These are phyloP conservation scores for Seriola rivoliana DNA, from an alignment of 2,113 vertebrate species.

Conservation along the genomic window DNA sequence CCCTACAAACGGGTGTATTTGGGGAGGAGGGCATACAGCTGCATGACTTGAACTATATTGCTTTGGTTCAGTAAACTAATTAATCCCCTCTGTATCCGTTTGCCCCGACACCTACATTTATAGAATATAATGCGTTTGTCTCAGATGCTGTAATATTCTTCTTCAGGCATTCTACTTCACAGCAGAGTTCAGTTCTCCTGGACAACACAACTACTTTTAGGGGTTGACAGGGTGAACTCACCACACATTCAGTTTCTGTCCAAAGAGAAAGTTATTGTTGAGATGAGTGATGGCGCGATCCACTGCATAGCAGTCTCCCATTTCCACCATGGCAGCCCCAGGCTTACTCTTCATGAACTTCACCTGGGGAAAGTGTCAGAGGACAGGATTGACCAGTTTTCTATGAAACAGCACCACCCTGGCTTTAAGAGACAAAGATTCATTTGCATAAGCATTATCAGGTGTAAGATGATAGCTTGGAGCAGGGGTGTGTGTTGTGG, in stretches of 20 bases:
- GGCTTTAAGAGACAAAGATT: too few species aligned
- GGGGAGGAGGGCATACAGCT: too few species aligned
- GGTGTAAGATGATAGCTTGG: not conserved
- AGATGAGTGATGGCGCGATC: constrained; percentile 94
- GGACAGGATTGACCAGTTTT: not conserved
- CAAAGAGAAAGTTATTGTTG: constrained; percentile 96
- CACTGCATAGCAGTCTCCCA: constrained; percentile 95
- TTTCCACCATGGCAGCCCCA: constrained; percentile 95
- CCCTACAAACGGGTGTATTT: too few species aligned
- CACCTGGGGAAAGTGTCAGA: constrained; percentile 78
- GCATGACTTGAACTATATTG: too few species aligned
- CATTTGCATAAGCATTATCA: too few species aligned
- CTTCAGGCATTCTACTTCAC: too few species aligned
- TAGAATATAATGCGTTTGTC: not conserved
- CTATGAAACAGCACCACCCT: not conserved
- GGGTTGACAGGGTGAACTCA: constrained; percentile 66
- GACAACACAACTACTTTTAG: not conserved
- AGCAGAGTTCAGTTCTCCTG: not conserved
- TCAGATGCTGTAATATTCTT: too few species aligned
- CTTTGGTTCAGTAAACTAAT: too few species aligned
- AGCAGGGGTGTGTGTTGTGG: not conserved
- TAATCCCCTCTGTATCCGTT: not conserved
- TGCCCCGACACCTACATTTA: not conserved
- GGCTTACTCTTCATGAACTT: constrained; percentile 99
- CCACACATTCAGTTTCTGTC: constrained; percentile 95